These are phyloP conservation scores for Lepidurus arcticus DNA, from an alignment of 1,140 invertebrate genomes.

Conservation along the genomic window DNA sequence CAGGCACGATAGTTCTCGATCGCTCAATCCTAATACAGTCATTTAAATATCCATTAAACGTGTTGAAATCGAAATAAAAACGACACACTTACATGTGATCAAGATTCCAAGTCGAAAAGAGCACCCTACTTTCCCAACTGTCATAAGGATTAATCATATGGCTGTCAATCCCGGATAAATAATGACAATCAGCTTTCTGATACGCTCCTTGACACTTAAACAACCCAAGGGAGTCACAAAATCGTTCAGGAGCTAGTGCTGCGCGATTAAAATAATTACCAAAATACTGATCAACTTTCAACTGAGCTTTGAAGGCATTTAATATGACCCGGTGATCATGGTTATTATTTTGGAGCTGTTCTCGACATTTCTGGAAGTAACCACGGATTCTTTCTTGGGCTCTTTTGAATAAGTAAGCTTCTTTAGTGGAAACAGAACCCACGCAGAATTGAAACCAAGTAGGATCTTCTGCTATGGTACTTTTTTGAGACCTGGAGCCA, in stretches of 20 bases:
- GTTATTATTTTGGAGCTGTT: not conserved
- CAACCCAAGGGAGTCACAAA: not conserved
- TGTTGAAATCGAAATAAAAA: not conserved
- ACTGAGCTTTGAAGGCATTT: not conserved
- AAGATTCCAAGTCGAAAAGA: conserved; percentile 2
- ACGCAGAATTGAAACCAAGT: not conserved
- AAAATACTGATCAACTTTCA: not conserved
- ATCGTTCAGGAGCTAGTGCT: not conserved
- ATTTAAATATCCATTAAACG: not conserved
- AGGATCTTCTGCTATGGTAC: conserved; percentile 4
- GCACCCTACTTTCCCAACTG: not conserved
- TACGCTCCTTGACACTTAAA: conserved; percentile 4
- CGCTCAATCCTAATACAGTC: not conserved
- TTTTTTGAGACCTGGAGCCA: not conserved
- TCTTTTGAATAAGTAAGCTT: conserved; percentile 11
- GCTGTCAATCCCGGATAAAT: not conserved
- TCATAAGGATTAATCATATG: not conserved
- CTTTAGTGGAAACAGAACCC: not conserved
- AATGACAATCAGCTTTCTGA: not conserved
- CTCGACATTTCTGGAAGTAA: not conserved
- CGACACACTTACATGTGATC: not conserved
- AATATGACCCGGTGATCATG: not conserved
- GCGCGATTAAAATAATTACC: not conserved
- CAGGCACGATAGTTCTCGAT: conserved; percentile 8
- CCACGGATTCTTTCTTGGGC: not conserved